Conservation (phyloP, 1,140 invertebrate species). For the Drosophila ambigua region DNA sequence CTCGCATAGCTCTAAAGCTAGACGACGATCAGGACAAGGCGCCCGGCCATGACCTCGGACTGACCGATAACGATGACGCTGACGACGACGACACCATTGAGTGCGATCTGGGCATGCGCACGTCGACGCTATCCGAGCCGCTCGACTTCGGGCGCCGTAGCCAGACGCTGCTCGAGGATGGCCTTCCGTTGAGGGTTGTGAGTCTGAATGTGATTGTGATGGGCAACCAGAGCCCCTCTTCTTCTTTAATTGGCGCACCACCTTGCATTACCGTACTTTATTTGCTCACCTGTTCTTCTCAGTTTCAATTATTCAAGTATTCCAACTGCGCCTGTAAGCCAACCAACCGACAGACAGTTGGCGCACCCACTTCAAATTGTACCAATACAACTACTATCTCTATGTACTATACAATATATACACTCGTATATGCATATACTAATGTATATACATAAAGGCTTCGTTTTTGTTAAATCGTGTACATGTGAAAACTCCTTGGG, state of each 20-base stretch:
- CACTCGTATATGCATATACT: conserved; percentile 25
- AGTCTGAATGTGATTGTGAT: conserved; percentile 58
- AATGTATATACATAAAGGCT: conserved; percentile 54
- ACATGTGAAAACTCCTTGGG: conserved; percentile 38
- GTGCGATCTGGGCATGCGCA: conserved; percentile 66
- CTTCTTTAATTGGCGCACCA: conserved; percentile 71
- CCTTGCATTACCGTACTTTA: conserved; percentile 42
- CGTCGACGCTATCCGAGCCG: conserved; percentile 83
- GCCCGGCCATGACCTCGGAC: conserved; percentile 16
- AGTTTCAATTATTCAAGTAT: conserved; percentile 15
- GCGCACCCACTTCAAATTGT: conserved; percentile 56
- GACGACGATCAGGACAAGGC: conserved; percentile 60
- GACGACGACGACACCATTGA: conserved; percentile 73
- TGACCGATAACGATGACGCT: conserved; percentile 23
- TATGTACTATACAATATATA: neutral
- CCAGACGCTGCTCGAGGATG: conserved; percentile 62
- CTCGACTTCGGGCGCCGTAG: conserved; percentile 83
- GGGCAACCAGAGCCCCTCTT: conserved; percentile 29
- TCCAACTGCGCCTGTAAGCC: conserved; percentile 16
- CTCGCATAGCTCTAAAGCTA: conserved; percentile 70
- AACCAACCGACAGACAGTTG: conserved; percentile 60
- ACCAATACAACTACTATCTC: conserved; percentile 20
- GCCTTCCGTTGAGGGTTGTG: conserved; percentile 49
- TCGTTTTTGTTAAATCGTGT: conserved; percentile 58
- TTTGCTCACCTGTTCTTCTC: conserved; percentile 46